Evolutionary conservation across 2,888 invertebrate genomes (phyloP).

Genomic region (Tinea semifulvella): DNA sequence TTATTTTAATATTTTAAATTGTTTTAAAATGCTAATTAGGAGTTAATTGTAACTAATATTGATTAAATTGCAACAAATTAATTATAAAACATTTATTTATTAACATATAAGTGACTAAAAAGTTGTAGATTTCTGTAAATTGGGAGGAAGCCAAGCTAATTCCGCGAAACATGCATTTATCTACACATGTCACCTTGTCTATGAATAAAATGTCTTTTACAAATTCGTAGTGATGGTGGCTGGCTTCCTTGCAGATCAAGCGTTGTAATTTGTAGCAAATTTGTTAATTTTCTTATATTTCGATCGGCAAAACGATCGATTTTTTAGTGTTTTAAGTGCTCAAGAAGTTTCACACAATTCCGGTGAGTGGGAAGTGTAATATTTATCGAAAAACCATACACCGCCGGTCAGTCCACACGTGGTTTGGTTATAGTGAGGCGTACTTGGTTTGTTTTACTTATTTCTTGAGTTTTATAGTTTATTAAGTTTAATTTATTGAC

Average conservation of each 20-base stretch:
- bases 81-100: neutral
- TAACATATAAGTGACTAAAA: neutral
- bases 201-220: slow-evolving; percentile 64
- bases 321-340: slow-evolving; percentile 58
- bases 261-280: slow-evolving; percentile 54
- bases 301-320: slow-evolving; percentile 44
- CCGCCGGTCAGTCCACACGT: slow-evolving; percentile 62
- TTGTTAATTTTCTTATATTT: slow-evolving; percentile 45
- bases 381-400: slow-evolving; percentile 43
- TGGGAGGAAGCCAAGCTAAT: slow-evolving; percentile 3
- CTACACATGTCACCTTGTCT: slow-evolving; percentile 50
- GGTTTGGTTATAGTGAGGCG: slow-evolving; percentile 38
- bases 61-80: neutral
- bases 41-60: neutral
- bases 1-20: neutral
- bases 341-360: slow-evolving; percentile 55
- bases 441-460: slow-evolving; percentile 3
- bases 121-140: slow-evolving; percentile 18
- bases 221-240: slow-evolving; percentile 66
- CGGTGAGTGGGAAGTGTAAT: slow-evolving; percentile 56
- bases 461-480: neutral
- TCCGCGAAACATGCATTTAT: slow-evolving; percentile 19
- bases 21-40: neutral
- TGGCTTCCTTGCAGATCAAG: slow-evolving; percentile 64
- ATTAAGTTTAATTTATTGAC: neutral